Conservation (phyloP, 2,888 invertebrate species). For the Lasioglossum malachurum region DNA sequence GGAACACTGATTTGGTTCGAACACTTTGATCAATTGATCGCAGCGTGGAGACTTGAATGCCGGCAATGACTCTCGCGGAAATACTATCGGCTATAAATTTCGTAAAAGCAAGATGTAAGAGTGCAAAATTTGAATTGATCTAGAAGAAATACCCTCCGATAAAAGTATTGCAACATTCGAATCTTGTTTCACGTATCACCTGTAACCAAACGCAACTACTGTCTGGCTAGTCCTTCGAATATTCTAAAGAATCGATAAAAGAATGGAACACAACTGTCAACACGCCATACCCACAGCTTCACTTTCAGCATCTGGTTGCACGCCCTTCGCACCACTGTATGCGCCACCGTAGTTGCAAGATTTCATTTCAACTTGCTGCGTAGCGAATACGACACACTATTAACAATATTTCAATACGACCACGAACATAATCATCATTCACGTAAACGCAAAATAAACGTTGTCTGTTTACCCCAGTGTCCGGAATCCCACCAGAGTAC, state of each 20-base stretch:
- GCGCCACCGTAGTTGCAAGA: neutral
- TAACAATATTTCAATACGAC: neutral
- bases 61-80: neutral
- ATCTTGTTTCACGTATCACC: neutral
- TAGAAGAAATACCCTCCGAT: too few relatives aligned
- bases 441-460: neutral
- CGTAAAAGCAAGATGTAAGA: too few relatives aligned
- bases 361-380: neutral
- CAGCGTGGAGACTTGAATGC: neutral
- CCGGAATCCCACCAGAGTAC: constrained; percentile 83
- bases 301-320: neutral
- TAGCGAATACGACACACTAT: neutral
- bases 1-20: neutral
- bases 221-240: neutral
- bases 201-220: neutral
- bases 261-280: neutral
- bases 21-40: neutral
- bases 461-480: constrained; percentile 72
- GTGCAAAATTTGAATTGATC: neutral
- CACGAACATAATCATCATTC: neutral
- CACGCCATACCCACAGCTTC: neutral
- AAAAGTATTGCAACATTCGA: neutral
- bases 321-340: neutral
- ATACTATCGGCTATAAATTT: neutral
- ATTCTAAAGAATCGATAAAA: neutral